Percentiles rank a stretch among this genome's conserved stretches.
Evolutionary conservation across 1,140 invertebrate genomes (phyloP).

Genomic region (Luehdorfia chinensis): DNA sequence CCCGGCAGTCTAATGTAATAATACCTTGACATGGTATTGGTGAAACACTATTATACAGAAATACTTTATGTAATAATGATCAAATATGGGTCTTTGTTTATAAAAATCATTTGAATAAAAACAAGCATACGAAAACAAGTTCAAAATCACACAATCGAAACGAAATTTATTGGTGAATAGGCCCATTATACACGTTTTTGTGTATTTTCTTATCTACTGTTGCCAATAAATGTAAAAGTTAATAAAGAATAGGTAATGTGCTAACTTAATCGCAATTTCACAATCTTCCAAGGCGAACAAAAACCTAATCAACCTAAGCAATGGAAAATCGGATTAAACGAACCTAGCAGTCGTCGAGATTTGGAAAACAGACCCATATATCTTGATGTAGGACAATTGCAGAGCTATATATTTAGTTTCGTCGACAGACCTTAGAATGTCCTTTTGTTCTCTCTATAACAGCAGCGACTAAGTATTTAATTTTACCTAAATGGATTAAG

Average conservation of each 20-base stretch:
- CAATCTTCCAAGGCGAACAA: constrained; percentile 4
- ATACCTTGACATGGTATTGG: too few species aligned
- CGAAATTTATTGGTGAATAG: too few species aligned
- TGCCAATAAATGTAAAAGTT: too few species aligned
- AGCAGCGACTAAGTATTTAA: constrained; percentile 1
- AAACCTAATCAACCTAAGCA: constrained; percentile 14
- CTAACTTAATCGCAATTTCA: constrained; percentile 10
- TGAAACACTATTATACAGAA: too few species aligned
- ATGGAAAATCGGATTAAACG: constrained; percentile 15
- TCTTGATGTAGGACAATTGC: constrained; percentile 18
- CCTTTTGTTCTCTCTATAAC: constrained; percentile 8
- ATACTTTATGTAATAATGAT: too few species aligned
- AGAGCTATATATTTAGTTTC: constrained; percentile 18
- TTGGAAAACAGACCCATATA: constrained; percentile 16
- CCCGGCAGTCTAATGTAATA: too few species aligned
- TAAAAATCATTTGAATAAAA: too few species aligned
- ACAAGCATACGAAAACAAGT: too few species aligned
- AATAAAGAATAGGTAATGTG: background rate
- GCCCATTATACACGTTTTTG: too few species aligned
- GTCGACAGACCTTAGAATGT: constrained; percentile 10
- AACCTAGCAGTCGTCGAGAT: constrained; percentile 13
- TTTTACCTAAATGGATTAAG: constrained; percentile 5
- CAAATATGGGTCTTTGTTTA: too few species aligned
- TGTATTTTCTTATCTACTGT: too few species aligned
- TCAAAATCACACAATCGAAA: too few species aligned